Evolutionary conservation across 1,140 invertebrate species (phyloP).

Genomic region (Yoshiicerus persimilis): DNA sequence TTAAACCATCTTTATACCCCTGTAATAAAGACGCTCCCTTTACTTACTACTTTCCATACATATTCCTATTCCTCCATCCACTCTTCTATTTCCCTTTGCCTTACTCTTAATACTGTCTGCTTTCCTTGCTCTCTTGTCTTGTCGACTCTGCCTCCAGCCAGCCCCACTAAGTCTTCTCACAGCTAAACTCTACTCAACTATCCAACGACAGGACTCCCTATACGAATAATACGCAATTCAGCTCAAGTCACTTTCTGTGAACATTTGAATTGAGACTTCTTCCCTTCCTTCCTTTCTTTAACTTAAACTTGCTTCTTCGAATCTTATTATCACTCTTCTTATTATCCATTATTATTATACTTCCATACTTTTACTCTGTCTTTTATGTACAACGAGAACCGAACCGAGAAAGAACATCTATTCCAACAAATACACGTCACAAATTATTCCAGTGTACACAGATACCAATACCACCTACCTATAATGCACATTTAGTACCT

Average conservation of each 20-base stretch:
- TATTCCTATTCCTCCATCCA: not conserved
- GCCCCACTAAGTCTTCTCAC: conserved; percentile 18
- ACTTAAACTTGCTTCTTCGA: not conserved
- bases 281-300: not conserved
- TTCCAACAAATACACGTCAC: not conserved
- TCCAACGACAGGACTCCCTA: not conserved
- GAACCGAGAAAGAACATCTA: not conserved
- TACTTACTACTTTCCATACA: not conserved
- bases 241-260: not conserved
- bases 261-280: not conserved
- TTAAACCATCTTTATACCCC: conserved; percentile 45
- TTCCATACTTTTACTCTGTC: not conserved
- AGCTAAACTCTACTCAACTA: conserved; percentile 5
- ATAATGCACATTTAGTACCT: not conserved
- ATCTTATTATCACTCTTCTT: conserved; percentile 27
- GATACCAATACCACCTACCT: too few relatives aligned
- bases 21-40: conserved; percentile 42
- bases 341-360: conserved; percentile 27
- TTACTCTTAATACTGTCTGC: not conserved
- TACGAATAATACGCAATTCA: not conserved
- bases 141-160: not conserved
- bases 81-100: not conserved
- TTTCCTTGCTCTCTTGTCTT: not conserved
- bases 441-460: not conserved
- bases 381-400: not conserved